Base-by-base conservation (phyloP, 2,113 vertebrate species). In the Heloderma charlesbogerti region DNA sequence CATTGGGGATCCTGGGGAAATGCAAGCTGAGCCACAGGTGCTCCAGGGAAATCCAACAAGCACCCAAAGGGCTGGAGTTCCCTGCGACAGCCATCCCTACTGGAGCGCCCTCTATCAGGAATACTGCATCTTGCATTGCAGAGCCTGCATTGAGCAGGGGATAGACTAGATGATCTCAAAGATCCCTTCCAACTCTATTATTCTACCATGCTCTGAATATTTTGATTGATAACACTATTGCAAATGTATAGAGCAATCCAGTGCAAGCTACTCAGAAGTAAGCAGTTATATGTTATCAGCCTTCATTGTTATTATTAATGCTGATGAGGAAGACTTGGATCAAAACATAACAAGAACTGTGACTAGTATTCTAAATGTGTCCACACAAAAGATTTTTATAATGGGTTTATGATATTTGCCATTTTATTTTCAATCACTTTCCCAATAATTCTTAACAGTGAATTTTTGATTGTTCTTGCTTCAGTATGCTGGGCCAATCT, bases 351-450 rank as follows among this genome's bases (percentile, higher is more conserved):
- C 13, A 15, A 40, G 12, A 18, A 16, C 37, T 3, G 20, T 3
- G 6, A 29, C 60, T 1, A 22, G 18, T 51, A 34, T 10, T 82
- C 9, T 9, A 20, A 69, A 69, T 6, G 66, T 69, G 1, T 27
- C 66, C 66, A 31, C 66, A 69, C 54, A 4, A 48, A 82, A n/a
- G 43, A 12, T 79, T 79, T 79, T 2, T 51, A 63, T 78, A 48
- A 48, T 51, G 16, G 48, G 5, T 51, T 51, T 51, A 80, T 80
- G 45, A 34, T n/a, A 57, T 81, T 81, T n/a, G 29, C 79, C 54
- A n/a, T 81, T 81, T 81, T 81, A n/a, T 81, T 48, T n/a, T 48
- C 79, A 81, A 57, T 81, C 31, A 1, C 79, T 81, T 81, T 81
- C 79, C 54, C 79, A 81, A 81, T 81, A 57, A 57, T 81, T 54